Evolutionary conservation across 2,113 vertebrate species (phyloP), one percentile per base, ranked within the genome.

Genomic region (Calcarius ornatus): DNA sequence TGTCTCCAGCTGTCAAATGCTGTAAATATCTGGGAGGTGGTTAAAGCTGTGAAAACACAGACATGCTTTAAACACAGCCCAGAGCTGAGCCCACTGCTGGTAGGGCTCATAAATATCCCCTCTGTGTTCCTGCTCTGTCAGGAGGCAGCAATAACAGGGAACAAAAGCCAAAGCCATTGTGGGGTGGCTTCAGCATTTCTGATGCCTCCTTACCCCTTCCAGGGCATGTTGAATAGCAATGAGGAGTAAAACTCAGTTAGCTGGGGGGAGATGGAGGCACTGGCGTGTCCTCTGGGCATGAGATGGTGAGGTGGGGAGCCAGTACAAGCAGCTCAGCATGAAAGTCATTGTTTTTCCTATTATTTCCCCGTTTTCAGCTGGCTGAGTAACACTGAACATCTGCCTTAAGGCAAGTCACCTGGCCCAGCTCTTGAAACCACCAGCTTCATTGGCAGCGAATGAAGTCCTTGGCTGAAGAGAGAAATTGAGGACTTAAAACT

Each of bases 401-500:
- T 93, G 91, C 94, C 94, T 75, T 78, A 75, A 93, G 92, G 94
- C 92, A 90, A 90, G 75, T 79, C 71, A 92, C 91, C 88, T 88
- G 94, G 75, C 79, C 61, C 30, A 19, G 91, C 81, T 81, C 88
- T 92, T 64, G 88, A 92, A 95, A 93, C 73, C 61, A 75, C 61
- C 11, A 2, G 73, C 79, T 88, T 92, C 73, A 30, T n/a, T 50
- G 79, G 88, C 91, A 85, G 88, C 79, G 88, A 90, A 92, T 47
- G 75, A 92, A 93, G 60, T 75, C 79, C 73, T 95, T 4, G 8
- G 73, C 25, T 66, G 73, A 92, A 75, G 85, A 87, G 88, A 92
- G 33, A 64, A 93, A 92, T 65, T 3, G 56, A 85, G 40, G 38
- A 23, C 73, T 71, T 94, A 42, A 85, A 90, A 78, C 94, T 57